These are phyloP conservation scores for Lepus oiostolus DNA, from an alignment of 2,797 vertebrate species.

Conservation along the genomic window DNA sequence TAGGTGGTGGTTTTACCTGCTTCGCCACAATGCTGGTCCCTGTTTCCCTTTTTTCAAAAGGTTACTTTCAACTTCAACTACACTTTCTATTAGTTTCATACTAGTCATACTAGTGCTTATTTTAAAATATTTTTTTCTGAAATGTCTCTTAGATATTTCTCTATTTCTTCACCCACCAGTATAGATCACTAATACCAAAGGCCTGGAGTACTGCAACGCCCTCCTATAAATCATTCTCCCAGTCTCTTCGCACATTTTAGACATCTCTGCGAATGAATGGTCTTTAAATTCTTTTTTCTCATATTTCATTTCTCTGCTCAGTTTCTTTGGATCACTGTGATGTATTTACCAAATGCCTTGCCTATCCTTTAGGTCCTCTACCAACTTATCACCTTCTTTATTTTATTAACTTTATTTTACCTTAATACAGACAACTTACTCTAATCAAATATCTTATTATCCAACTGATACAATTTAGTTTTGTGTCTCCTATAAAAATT, in stretches of 20 bases:
- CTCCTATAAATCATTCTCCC: neutral
- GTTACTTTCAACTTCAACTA: slow-evolving; percentile 46
- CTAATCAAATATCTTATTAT: slow-evolving; percentile 16
- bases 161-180: slow-evolving; percentile 20
- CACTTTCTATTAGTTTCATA: neutral
- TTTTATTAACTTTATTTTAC: slow-evolving; percentile 34
- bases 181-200: neutral
- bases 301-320: slow-evolving; percentile 6
- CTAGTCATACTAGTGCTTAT: neutral
- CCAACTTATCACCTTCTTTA: neutral
- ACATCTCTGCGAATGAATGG: neutral
- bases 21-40: no score
- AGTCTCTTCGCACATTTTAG: slow-evolving; percentile 32
- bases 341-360: neutral
- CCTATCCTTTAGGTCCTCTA: slow-evolving; percentile 2
- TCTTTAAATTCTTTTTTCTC: slow-evolving; percentile 30
- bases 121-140: neutral
- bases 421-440: neutral
- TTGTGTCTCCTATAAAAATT: slow-evolving; percentile 18
- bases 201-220: neutral
- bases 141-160: slow-evolving; percentile 38
- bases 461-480: slow-evolving; percentile 22
- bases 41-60: no score
- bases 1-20: no score
- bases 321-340: neutral